Evolutionary conservation across 1,140 invertebrate genomes (phyloP), one percentile per base, ranked within the genome.

Genomic region (Pararge aegeria): DNA sequence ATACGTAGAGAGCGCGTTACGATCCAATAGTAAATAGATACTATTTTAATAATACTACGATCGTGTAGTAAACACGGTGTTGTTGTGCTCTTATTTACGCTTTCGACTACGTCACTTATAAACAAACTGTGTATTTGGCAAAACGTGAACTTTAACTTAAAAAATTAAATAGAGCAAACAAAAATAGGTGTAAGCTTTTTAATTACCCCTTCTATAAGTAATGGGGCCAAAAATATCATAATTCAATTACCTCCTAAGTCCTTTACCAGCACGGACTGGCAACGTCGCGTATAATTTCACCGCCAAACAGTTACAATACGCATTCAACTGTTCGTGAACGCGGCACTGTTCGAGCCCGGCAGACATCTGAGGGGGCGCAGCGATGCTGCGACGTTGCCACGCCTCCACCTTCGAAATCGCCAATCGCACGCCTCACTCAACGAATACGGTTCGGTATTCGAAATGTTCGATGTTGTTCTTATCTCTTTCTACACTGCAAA

Each of bases 241-340:
- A 67, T 75, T 73, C 42, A 80, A 76, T 87, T 85, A 87, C 84
- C 82, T 87, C 73, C 61, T 73, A 75, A 66, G 72, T 72, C 73
- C 64, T 59, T 64, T 62, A 73, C 58, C 49, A 57, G 68, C 72
- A 71, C 73, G 70, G 77, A 71, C 73, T 79, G 84, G 82, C 82
- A 85, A 87, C 84, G 82, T 81, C 80, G 82, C 84, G 80, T 68
- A 53, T 59, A 76, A 68, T 72, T 70, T 69, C 72, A 66, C 75
- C 73, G 82, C 68, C 73, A 81, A 77, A 79, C 76, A 69, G 74
- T 78, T 81, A 81, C 73, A 87, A 82, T 79, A 78, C 84, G 80
- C 73, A 83, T 85, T 84, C 80, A 87, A 81, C 84, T 87, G 84
- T 84, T 85, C 71, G 75, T 71, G 68, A 73, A 82, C 73, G 64